These are phyloP conservation scores for Schlechtendalia chinensis DNA, from an alignment of 1,140 invertebrate genomes.

Conservation along the genomic window DNA sequence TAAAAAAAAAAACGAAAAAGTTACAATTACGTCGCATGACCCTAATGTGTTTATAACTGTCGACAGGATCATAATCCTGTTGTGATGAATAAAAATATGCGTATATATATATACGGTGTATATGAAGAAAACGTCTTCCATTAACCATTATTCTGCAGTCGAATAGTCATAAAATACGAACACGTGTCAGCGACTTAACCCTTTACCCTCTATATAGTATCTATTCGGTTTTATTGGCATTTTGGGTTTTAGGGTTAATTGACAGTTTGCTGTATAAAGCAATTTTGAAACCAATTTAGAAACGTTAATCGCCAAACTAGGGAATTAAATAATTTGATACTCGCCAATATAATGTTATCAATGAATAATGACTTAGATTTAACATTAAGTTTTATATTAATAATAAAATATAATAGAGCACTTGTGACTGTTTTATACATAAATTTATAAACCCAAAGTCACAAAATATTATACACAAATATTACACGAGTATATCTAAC, in stretches of 20 bases:
- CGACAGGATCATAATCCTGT: not conserved
- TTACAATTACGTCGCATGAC: constrained; percentile 1
- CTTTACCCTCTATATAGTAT: constrained; percentile 11
- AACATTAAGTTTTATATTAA: too few relatives aligned
- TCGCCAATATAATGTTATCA: not conserved
- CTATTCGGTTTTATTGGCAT: constrained; percentile 18
- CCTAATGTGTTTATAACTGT: constrained; percentile 37
- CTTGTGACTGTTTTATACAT: too few relatives aligned
- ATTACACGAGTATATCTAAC: too few relatives aligned
- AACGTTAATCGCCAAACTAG: constrained; percentile 7
- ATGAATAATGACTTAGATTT: too few relatives aligned
- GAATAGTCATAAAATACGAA: constrained; percentile 32
- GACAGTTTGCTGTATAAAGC: not conserved
- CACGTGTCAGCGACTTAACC: constrained; percentile 37
- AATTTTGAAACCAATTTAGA: constrained; percentile 26
- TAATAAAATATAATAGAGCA: too few relatives aligned
- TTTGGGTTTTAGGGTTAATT: constrained; percentile 15
- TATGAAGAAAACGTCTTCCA: constrained; percentile 13
- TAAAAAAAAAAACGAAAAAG: constrained; percentile 32
- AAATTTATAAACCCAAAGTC: too few relatives aligned
- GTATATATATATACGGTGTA: not conserved
- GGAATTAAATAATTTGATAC: constrained; percentile 9
- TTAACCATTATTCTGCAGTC: constrained; percentile 11
- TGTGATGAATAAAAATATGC: not conserved
- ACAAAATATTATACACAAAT: too few relatives aligned